phyloP scores from a whole-genome alignment of 2,888 invertebrate species.

The Marasmarcha lunaedactyla region DNA sequence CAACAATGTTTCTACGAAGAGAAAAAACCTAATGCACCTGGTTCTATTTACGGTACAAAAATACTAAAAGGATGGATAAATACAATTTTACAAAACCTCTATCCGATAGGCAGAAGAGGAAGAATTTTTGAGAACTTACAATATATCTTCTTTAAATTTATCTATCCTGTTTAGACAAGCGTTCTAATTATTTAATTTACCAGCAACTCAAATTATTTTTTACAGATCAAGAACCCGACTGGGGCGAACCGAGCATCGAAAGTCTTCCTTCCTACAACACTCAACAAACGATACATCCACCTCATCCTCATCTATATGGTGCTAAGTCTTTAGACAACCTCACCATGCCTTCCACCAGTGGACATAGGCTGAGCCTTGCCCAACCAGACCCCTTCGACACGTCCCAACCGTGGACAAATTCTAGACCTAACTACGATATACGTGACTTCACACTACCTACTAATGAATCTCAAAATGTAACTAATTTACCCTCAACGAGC shows the following conservation, averaged over 20 bases:
- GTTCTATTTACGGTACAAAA: too few relatives aligned
- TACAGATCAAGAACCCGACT: slow-evolving; percentile 39
- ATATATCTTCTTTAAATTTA: too few relatives aligned
- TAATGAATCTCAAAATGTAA: slow-evolving; percentile 41
- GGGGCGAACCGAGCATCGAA: slow-evolving; percentile 52
- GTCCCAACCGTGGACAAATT: slow-evolving; percentile 32
- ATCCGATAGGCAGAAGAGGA: too few relatives aligned
- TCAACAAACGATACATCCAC: slow-evolving; percentile 23
- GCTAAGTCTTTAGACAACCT: slow-evolving; percentile 55
- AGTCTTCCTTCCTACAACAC: slow-evolving; percentile 37
- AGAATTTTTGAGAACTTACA: too few relatives aligned
- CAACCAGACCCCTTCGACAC: slow-evolving; percentile 50
- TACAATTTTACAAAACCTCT: too few relatives aligned
- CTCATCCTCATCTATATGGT: slow-evolving; percentile 35
- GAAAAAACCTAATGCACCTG: too few relatives aligned
- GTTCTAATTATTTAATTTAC: too few relatives aligned
- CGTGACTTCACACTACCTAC: slow-evolving; percentile 20
- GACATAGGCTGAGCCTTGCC: slow-evolving; percentile 14
- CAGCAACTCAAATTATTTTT: too few relatives aligned
- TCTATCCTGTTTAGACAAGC: too few relatives aligned
- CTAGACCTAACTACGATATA: slow-evolving; percentile 25
- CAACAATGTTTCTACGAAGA: too few relatives aligned
- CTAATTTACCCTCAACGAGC: slow-evolving; percentile 21
- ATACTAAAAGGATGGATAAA: too few relatives aligned
- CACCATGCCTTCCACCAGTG: slow-evolving; percentile 19